Base-by-base conservation (phyloP, 2,888 invertebrate genomes). In the Byasa hedistus region DNA sequence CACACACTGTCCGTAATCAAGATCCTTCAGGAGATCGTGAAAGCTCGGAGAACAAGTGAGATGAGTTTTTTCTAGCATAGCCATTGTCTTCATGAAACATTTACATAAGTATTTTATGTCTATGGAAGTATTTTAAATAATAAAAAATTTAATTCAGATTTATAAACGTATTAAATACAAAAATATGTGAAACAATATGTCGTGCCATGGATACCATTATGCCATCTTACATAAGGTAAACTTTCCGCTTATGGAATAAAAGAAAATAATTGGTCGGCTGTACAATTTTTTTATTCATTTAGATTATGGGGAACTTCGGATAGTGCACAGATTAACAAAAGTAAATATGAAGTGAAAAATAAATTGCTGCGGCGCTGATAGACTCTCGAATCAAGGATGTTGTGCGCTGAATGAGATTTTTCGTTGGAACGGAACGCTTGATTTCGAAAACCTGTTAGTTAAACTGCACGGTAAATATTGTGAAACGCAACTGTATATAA, bases 321-420 rank as follows among this genome's bases (percentile, higher is more conserved):
- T 51, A 51, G 51, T 21, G 51, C 51, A 21, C n/a, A 21, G 21
- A 51, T 51, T 51, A 51, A 51, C 51, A 51, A 51, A 51, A 51
- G 51, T 21, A n/a, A 51, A 63, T 51, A 44, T 57, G 57, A 57
- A 63, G 57, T 57, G 57, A 57, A 57, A 63, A 63, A 57, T 57
- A 61, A 61, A 57, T 51, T 63, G 57, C 32, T 57, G 22, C 57
- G 22, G 22, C 32, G 23, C 22, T 63, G 57, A 63, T 63, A 63
- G 63, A 57, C 32, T 57, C 57, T 63, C 56, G 57, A 63, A 51
- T 63, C 57, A 51, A 63, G 56, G 57, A 57, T 63, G 57, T 63
- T 32, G 57, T 21, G 51, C 63, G 27, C 36, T 63, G 32, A 63
- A 63, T 63, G 32, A 51, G 44, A 57, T 57, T 63, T 57, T 63